phyloP scores from a whole-genome alignment of 2,113 vertebrate genomes.

The Odontophorus gujanensis region DNA sequence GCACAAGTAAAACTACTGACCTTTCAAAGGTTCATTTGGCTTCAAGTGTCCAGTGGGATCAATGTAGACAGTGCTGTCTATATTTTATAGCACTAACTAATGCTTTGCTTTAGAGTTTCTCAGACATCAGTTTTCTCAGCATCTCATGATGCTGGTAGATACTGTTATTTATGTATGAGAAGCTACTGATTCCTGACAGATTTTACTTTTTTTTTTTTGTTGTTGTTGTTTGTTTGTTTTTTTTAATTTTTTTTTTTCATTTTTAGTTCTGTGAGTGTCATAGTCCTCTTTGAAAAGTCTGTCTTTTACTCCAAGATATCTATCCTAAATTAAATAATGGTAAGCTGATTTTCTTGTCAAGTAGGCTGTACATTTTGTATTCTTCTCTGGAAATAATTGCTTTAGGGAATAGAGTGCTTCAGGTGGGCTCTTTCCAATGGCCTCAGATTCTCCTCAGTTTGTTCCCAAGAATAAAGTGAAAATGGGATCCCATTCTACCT shows the following conservation, averaged over 20 bases:
- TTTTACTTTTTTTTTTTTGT: neutral
- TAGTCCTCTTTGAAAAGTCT: slow-evolving; percentile 23
- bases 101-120: slow-evolving; percentile 40
- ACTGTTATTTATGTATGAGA: slow-evolving; percentile 18
- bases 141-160: neutral
- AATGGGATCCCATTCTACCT: neutral
- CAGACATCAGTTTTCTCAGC: neutral
- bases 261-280: slow-evolving; percentile 5
- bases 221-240: neutral
- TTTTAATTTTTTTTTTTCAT: neutral
- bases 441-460: neutral
- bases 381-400: slow-evolving; percentile 5
- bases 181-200: slow-evolving; percentile 27
- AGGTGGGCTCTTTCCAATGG: neutral
- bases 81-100: slow-evolving; percentile 63
- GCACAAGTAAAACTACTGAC: slow-evolving; percentile 80
- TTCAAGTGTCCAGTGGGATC: slow-evolving; percentile 66
- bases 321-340: slow-evolving; percentile 52
- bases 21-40: slow-evolving; percentile 81
- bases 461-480: neutral
- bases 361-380: slow-evolving; percentile 8
- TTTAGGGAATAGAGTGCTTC: neutral
- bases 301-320: slow-evolving; percentile 6
- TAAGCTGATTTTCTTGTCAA: slow-evolving; percentile 53
- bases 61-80: slow-evolving; percentile 59